A percentile compares a stretch with the other conserved stretches of the same genome.
Evolutionary conservation across 2,888 invertebrate species (phyloP).

Genomic region (Apoda limacodes): DNA sequence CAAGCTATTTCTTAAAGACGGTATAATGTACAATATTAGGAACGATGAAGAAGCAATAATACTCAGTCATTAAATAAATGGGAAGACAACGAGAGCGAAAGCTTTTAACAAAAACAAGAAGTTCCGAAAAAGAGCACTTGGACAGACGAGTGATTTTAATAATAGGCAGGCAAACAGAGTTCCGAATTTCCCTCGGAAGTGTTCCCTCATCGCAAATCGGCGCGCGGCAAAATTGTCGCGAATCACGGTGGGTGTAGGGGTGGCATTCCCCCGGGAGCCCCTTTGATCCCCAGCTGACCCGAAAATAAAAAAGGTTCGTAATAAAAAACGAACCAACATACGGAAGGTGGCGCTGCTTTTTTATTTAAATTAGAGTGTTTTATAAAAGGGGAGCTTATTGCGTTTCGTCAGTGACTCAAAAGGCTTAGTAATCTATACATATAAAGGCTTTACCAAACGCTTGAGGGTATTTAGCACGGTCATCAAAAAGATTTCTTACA

Average conservation of each 20-base stretch:
- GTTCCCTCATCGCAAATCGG: slow-evolving; percentile 67
- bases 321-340: slow-evolving; percentile 69
- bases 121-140: slow-evolving; percentile 35
- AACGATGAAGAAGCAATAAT: too few species aligned
- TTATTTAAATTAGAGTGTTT: slow-evolving; percentile 71
- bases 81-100: slow-evolving; percentile 28
- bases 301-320: slow-evolving; percentile 69
- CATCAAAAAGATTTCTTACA: too few species aligned
- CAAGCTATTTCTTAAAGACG: too few species aligned
- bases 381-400: slow-evolving; percentile 67
- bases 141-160: slow-evolving; percentile 62
- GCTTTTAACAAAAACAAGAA: slow-evolving; percentile 33
- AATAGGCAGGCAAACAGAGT: slow-evolving; percentile 54
- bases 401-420: slow-evolving; percentile 61
- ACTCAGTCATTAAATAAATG: slow-evolving; percentile 19
- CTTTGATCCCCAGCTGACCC: slow-evolving; percentile 70
- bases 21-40: too few species aligned
- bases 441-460: too few species aligned
- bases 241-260: slow-evolving; percentile 37
- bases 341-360: slow-evolving; percentile 70
- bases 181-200: slow-evolving; percentile 59
- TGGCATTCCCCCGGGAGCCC: slow-evolving; percentile 53
- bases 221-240: slow-evolving; percentile 58
- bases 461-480: too few species aligned
- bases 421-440: slow-evolving; percentile 51